phyloP scores from a whole-genome alignment of 1,140 invertebrate species.

The Reticulitermes speratus region DNA sequence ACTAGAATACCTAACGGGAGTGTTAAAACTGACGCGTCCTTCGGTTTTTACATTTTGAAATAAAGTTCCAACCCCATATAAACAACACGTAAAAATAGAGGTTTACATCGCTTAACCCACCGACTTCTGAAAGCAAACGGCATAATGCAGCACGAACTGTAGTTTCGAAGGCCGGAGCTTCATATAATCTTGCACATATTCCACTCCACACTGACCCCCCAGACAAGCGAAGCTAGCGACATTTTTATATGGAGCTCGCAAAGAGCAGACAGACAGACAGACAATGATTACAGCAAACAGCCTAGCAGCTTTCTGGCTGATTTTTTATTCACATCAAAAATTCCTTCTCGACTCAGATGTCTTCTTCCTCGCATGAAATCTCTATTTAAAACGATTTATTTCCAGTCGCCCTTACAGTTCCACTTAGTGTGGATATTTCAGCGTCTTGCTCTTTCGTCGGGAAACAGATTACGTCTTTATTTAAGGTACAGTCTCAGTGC shows the following conservation, averaged over 20 bases:
- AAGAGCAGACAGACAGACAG: not conserved
- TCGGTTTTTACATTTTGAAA: too few species aligned
- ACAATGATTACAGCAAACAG: not conserved
- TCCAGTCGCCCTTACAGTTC: not conserved
- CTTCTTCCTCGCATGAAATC: conserved; percentile 6
- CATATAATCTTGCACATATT: not conserved
- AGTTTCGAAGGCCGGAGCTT: not conserved
- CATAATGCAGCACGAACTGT: not conserved
- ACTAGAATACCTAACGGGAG: too few species aligned
- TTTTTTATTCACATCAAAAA: not conserved
- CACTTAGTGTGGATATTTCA: not conserved
- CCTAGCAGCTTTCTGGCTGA: not conserved
- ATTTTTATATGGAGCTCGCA: not conserved
- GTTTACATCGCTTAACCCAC: too few species aligned
- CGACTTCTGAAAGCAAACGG: not conserved
- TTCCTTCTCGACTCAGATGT: not conserved
- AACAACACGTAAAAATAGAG: too few species aligned
- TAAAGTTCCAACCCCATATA: too few species aligned
- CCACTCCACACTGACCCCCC: not conserved
- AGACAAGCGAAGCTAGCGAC: not conserved
- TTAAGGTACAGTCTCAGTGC: not conserved
- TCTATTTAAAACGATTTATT: conserved; percentile 11
- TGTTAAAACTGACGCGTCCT: too few species aligned
- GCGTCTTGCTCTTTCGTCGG: not conserved
- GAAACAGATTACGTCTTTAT: not conserved